These are phyloP conservation scores for Eurystomus gularis DNA, from an alignment of 2,113 vertebrate species.

Conservation along the genomic window DNA sequence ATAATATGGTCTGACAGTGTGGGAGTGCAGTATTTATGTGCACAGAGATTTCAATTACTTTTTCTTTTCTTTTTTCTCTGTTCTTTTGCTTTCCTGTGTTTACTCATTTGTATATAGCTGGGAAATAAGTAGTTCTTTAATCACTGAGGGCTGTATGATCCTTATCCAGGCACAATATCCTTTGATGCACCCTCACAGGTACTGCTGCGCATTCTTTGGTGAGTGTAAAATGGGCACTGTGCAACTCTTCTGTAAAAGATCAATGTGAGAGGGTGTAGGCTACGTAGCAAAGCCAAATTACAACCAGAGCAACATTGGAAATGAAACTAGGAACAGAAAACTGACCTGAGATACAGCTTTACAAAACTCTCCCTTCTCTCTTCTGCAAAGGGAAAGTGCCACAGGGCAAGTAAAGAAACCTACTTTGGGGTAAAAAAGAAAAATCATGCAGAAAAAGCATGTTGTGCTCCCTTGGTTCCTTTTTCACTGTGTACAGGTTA, in stretches of 20 bases:
- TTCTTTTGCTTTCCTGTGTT: not conserved
- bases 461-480: not conserved
- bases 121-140: not conserved
- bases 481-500: not conserved
- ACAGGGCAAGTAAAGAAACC: not conserved
- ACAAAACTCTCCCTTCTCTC: not conserved
- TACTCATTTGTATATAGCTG: not conserved
- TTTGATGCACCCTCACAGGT: fast-evolving
- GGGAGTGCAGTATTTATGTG: not conserved
- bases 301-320: not conserved
- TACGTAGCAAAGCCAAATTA: not conserved
- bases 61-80: fast-evolving
- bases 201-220: fast-evolving
- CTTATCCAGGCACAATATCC: not conserved
- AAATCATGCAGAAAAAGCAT: not conserved
- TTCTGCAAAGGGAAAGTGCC: not conserved
- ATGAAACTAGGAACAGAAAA: not conserved
- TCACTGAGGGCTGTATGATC: not conserved
- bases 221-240: not conserved
- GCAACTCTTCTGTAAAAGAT: not conserved
- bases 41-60: not conserved
- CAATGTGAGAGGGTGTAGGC: not conserved
- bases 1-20: not conserved
- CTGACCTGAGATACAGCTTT: not conserved
- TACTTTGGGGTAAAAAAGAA: not conserved